phyloP scores from a whole-genome alignment of 2,797 vertebrate genomes.

The Hoplostethus mediterraneus region DNA sequence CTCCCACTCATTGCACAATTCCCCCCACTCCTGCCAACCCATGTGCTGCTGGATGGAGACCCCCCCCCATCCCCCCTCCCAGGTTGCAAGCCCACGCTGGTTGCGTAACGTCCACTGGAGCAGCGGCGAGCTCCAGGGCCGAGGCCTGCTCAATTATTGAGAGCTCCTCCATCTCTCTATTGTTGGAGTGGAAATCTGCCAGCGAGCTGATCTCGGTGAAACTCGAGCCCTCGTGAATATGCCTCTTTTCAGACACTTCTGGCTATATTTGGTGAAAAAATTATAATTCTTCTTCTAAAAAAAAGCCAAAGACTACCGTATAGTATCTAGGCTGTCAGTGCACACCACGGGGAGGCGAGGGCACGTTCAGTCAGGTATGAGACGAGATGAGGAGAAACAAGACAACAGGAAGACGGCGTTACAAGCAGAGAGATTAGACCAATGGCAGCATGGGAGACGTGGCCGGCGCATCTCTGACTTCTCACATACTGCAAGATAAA shows the following conservation, averaged over 20 bases:
- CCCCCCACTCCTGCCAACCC: conserved; percentile 21
- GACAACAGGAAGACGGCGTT: too few species aligned
- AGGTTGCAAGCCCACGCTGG: conserved; percentile 35
- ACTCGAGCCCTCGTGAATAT: conserved; percentile 38
- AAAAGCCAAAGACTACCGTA: too few species aligned
- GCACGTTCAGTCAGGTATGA: background rate
- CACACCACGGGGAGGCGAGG: too few species aligned
- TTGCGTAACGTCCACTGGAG: conserved; percentile 57
- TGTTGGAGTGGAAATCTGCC: conserved; percentile 64
- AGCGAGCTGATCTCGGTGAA: conserved; percentile 56
- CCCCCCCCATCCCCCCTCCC: conserved; percentile 37
- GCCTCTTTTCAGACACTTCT: background rate
- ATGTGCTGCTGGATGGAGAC: conserved; percentile 2
- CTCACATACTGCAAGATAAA: too few species aligned
- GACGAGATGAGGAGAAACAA: background rate
- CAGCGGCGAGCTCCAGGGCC: conserved; percentile 18
- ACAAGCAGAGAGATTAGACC: background rate
- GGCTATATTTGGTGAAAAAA: background rate
- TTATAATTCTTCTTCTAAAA: too few species aligned
- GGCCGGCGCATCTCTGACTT: background rate
- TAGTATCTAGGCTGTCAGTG: background rate
- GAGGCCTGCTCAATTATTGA: conserved; percentile 71
- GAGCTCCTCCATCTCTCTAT: conserved; percentile 54
- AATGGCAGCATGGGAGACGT: too few species aligned
- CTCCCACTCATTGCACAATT: conserved; percentile 42